A percentile compares a stretch with the other conserved stretches of the same genome.
phyloP scores from a whole-genome alignment of 2,113 vertebrate species.

The Prunella himalayana region DNA sequence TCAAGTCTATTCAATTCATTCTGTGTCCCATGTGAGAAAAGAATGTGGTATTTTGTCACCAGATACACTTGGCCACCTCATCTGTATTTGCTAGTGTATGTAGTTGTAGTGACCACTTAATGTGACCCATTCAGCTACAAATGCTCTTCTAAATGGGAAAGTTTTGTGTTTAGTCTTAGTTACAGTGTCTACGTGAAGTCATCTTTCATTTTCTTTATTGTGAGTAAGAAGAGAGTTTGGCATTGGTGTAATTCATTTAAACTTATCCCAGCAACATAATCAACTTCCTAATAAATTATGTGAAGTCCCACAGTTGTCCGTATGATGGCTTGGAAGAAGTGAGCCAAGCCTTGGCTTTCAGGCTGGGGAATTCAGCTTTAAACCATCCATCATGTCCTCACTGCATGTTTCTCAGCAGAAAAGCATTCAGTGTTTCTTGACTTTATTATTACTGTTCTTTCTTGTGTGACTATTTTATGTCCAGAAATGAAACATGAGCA shows the following conservation, averaged over 20 bases:
- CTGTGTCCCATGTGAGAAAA: neutral
- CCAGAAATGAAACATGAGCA: neutral
- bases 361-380: neutral
- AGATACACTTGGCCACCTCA: neutral
- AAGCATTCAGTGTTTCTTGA: neutral
- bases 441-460: neutral
- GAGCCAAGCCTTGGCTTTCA: neutral
- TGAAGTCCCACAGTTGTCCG: neutral
- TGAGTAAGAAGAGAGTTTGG: neutral
- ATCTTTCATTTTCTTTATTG: neutral
- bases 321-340: neutral
- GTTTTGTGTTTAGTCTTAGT: neutral
- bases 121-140: neutral
- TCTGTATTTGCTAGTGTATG: accelerated
- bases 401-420: neutral
- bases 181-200: neutral
- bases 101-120: neutral
- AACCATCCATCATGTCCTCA: neutral
- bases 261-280: neutral
- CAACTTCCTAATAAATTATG: neutral
- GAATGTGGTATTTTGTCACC: neutral
- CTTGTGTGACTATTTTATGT: neutral
- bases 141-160: neutral
- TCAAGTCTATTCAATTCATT: neutral
- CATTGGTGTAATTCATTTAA: neutral